These are phyloP conservation scores for Scaptomyza reducta DNA, from an alignment of 2,888 invertebrate genomes.

Conservation along the genomic window DNA sequence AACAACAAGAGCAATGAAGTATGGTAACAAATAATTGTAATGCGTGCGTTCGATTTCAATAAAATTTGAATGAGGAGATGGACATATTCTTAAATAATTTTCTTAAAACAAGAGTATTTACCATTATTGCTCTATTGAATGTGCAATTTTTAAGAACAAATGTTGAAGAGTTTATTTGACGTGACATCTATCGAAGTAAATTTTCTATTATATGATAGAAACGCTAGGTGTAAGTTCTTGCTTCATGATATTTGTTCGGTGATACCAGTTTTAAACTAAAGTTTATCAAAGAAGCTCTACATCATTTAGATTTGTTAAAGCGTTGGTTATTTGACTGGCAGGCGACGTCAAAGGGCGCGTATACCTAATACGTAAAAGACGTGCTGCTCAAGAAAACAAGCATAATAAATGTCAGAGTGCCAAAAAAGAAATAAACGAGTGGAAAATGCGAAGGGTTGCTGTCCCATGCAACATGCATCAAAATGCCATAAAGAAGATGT, in stretches of 20 bases:
- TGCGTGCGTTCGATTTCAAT: no score
- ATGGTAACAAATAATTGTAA: no score
- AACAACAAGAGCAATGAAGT: no score
- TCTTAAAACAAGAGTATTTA: no score
- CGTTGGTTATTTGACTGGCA: constrained; percentile 44
- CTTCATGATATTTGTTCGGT: background rate
- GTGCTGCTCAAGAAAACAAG: constrained; percentile 65
- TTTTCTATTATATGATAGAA: no score
- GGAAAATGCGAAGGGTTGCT: constrained; percentile 58
- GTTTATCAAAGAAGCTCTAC: background rate
- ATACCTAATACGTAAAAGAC: constrained; percentile 63
- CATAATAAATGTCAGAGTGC: constrained; percentile 68
- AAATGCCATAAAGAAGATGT: constrained; percentile 71
- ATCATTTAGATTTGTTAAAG: constrained; percentile 33
- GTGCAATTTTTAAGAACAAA: no score
- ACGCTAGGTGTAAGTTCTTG: background rate
- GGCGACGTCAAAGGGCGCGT: constrained; percentile 55
- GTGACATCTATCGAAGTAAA: no score
- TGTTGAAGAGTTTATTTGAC: no score
- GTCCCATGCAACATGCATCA: constrained; percentile 63
- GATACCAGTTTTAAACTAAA: background rate
- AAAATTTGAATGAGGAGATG: no score
- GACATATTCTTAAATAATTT: no score
- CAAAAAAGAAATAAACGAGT: constrained; percentile 18
- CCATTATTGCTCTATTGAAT: no score